These are phyloP conservation scores for Plagodis dolabraria DNA, from an alignment of 2,888 invertebrate species.

Conservation along the genomic window DNA sequence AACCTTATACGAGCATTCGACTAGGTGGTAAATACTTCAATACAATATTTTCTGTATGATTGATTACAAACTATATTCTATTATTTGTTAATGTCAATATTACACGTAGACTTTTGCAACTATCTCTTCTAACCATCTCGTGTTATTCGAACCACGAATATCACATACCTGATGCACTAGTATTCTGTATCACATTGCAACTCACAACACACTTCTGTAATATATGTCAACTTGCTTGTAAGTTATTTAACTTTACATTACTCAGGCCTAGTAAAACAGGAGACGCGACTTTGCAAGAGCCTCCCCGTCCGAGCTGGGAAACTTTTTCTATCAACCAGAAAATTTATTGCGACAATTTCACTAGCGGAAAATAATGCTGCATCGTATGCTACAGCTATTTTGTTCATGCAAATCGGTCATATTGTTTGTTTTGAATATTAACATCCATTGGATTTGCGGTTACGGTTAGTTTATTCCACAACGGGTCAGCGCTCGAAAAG, in stretches of 20 bases:
- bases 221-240: constrained; percentile 7
- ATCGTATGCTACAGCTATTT: constrained; percentile 33
- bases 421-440: constrained; percentile 54
- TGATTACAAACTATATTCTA: no score
- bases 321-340: constrained; percentile 70
- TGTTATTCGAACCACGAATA: constrained; percentile 5
- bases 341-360: constrained; percentile 69
- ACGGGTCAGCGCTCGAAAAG: constrained; percentile 28
- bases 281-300: constrained; percentile 49
- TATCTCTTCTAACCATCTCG: no score
- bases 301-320: constrained; percentile 46
- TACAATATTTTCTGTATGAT: no score
- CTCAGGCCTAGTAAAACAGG: constrained; percentile 17
- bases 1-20: no score
- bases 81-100: no score
- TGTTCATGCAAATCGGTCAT: constrained; percentile 49
- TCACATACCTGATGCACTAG: neutral
- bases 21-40: no score
- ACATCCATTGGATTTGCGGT: constrained; percentile 48
- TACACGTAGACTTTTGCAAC: no score
- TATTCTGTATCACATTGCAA: neutral
- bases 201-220: constrained; percentile 1
- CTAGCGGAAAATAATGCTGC: constrained; percentile 42
- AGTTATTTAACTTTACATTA: neutral
- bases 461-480: constrained; percentile 40